phyloP scores from a whole-genome alignment of 1,140 invertebrate genomes.

The Caerostris darwini region DNA sequence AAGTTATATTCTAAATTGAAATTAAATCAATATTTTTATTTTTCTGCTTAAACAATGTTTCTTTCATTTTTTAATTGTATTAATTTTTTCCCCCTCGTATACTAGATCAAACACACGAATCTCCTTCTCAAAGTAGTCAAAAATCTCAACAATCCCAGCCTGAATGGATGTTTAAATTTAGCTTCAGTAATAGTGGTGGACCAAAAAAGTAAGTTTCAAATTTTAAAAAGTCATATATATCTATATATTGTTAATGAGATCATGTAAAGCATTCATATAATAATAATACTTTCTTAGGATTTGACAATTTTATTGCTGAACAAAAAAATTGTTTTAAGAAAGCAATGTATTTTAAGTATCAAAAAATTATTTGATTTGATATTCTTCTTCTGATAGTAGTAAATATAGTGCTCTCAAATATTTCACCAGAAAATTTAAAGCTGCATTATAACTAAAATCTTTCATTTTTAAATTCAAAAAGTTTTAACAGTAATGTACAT shows the following conservation, averaged over 20 bases:
- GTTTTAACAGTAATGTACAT: too few species aligned
- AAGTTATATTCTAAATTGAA: neutral
- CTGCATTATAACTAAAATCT: too few species aligned
- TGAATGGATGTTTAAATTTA: constrained; percentile 72
- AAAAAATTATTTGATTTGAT: neutral
- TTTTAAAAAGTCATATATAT: neutral
- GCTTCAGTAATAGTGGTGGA: constrained; percentile 50
- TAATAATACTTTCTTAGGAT: neutral
- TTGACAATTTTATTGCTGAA: neutral
- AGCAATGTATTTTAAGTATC: neutral
- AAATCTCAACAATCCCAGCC: neutral
- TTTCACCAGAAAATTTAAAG: too few species aligned
- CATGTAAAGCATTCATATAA: neutral
- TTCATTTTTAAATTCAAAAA: too few species aligned
- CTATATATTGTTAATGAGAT: neutral
- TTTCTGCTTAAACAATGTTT: neutral
- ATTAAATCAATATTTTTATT: neutral
- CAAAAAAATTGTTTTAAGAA: neutral
- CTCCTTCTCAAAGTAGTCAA: neutral
- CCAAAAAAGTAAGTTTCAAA: constrained; percentile 49
- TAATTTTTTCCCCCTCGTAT: neutral
- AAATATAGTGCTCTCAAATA: too few species aligned
- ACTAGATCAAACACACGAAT: constrained; percentile 24
- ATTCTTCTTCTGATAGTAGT: neutral
- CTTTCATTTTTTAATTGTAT: neutral